Evolutionary conservation across 1,140 invertebrate species (phyloP), one percentile per base, ranked within the genome.

Genomic region (Meloidogyne hapla): DNA sequence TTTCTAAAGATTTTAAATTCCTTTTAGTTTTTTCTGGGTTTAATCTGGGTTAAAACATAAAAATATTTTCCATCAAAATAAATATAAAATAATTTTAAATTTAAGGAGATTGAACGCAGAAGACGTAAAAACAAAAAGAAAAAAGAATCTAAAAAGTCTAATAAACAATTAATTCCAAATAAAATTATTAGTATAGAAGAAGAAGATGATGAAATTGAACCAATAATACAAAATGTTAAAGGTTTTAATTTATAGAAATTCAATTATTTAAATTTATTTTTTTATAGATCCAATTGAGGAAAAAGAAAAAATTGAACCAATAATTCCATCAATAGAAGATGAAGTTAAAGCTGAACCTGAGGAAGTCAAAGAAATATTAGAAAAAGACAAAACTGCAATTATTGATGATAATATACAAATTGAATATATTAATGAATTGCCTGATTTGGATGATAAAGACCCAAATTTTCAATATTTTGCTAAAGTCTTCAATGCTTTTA

Each of bases 121-220:
- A 73, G 79, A 21, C 75, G 70, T 13, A 86, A 85, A 72, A 87
- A 85, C 68, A 86, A 87, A 69, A 86, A 86, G 80, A 87, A 87
- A 74, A 85, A 86, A 56, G 82, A 80, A 56, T 85, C 84, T 5
- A 85, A 87, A 72, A 83, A 84, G 63, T 15, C 42, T 5, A 80
- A 79, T 48, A 80, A 87, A 67, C 48, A n/a, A n/a, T n/a, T 8
- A n/a, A n/a, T 56, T 21, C 18, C n/a, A 8, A 56, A 56, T 56
- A 56, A 56, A n/a, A 56, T 56, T 56, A 56, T 56, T 56, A 56
- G 48, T 56, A 56, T 48, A 77, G 62, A 40, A 33, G 13, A 68
- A 38, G 21, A 78, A 80, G 26, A 63, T 15, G 56, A 21, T 40
- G 28, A 28, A 21, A 61, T 33, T 73, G 48, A 56, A 21, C 48